A percentile compares a stretch with the other conserved stretches of the same genome.
These are phyloP conservation scores for Gymnobelideus leadbeateri DNA, from an alignment of 2,113 vertebrate species.

Conservation along the genomic window DNA sequence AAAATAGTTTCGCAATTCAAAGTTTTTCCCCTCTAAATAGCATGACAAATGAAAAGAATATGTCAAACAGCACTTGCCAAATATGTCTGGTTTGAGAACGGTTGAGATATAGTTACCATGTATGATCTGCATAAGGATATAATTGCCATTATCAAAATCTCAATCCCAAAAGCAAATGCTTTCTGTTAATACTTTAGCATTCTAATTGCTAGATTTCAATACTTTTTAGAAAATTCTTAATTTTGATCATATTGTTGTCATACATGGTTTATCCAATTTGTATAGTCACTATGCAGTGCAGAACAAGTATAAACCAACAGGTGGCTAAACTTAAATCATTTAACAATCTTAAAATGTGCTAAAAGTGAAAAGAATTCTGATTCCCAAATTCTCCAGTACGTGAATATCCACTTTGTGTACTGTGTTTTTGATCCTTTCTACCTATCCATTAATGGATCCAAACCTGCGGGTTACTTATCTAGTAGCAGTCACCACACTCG, in stretches of 20 bases:
- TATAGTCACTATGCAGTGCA: slow-evolving; percentile 31
- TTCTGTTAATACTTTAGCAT: slow-evolving; percentile 12
- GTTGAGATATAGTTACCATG: background rate
- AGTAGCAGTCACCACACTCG: slow-evolving; percentile 81
- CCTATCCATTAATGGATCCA: slow-evolving; percentile 67
- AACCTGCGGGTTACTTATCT: slow-evolving; percentile 70
- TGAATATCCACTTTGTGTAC: background rate
- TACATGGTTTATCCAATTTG: slow-evolving; percentile 3
- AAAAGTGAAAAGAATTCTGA: slow-evolving; percentile 60
- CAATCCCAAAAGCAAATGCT: slow-evolving; percentile 45
- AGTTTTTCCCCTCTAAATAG: slow-evolving; percentile 72
- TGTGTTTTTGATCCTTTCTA: slow-evolving; percentile 61
- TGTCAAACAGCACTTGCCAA: background rate
- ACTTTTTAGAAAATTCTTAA: slow-evolving; percentile 20
- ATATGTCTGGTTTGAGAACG: slow-evolving; percentile 12
- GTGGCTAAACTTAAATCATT: background rate
- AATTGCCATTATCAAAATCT: slow-evolving; percentile 16
- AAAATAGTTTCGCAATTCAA: slow-evolving; percentile 41
- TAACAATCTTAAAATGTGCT: slow-evolving; percentile 37
- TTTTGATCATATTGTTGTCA: background rate
- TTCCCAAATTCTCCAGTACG: slow-evolving; percentile 38
- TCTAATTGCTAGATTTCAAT: background rate
- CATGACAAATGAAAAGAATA: slow-evolving; percentile 6
- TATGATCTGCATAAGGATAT: background rate
- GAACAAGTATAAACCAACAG: background rate